These are phyloP conservation scores for Copidosoma aretas DNA, from an alignment of 2,888 invertebrate genomes.

Conservation along the genomic window DNA sequence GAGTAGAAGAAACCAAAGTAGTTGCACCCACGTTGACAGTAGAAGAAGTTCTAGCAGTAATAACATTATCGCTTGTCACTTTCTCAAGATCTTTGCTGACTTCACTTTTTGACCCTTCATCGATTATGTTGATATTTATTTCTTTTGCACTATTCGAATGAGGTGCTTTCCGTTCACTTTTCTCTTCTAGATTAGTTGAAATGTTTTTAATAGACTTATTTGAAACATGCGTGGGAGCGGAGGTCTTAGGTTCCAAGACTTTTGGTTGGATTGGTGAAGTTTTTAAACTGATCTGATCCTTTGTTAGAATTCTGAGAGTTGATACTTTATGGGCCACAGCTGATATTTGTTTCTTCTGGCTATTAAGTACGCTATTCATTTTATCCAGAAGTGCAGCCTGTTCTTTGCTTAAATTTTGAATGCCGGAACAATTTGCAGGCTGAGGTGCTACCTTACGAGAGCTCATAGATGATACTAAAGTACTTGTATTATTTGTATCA, in stretches of 20 bases:
- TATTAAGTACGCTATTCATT: constrained; percentile 20
- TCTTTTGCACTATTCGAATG: background rate
- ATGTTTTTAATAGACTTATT: background rate
- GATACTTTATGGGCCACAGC: constrained; percentile 30
- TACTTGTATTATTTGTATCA: background rate
- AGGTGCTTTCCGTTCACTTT: background rate
- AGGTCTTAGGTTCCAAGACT: background rate
- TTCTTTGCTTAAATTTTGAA: background rate
- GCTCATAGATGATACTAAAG: background rate
- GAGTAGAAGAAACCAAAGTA: no score
- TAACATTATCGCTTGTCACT: background rate
- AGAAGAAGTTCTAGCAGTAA: no score
- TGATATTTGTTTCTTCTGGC: constrained; percentile 20
- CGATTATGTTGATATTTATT: no score
- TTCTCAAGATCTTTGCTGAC: background rate
- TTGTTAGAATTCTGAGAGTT: constrained; percentile 49
- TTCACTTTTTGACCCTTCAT: background rate
- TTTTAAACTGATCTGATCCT: constrained; percentile 50
- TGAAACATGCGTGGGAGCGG: constrained; percentile 11
- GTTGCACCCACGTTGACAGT: no score
- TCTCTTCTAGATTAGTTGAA: background rate
- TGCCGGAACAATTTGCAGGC: background rate
- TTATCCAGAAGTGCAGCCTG: constrained; percentile 17
- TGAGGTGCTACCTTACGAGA: background rate
- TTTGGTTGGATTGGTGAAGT: constrained; percentile 43